Evolutionary conservation across 2,797 vertebrate genomes (phyloP), one percentile per base, ranked within the genome.

Genomic region (Ptychadena robeensis): DNA sequence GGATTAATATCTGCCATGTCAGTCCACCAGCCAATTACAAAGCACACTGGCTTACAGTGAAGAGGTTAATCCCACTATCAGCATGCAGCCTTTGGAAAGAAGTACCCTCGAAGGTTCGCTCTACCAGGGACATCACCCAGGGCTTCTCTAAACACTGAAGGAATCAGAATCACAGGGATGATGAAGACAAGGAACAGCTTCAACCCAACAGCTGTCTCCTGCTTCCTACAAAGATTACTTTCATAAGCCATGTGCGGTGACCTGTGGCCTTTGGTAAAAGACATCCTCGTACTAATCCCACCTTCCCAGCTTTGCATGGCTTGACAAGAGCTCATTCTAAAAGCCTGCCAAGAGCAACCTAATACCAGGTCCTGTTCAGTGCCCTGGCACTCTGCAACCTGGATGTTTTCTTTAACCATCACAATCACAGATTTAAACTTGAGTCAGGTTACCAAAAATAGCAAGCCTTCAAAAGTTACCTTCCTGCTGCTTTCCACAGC

Each of bases 201-300:
- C 67, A 35, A 25, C 35, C 31, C 35, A 77, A 78, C 81, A 83
- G 81, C 81, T 83, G 81, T 83, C 81, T 78, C 74, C 35, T 12
- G 81, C 81, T 83, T 78, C 81, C 81, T 83, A 77, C 73, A 69
- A 71, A 71, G 81, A 82, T 82, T 77, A 82, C 81, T 77, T 77
- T 82, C 73, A 82, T 83, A 83, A 83, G 74, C 81, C 68, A n/a
- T 78, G 74, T 78, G 74, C 38, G 35, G 74, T 67, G 81, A 83
- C 74, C 81, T 72, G 9, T 73, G 68, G 61, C 81, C 81, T 72
- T 77, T 61, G 25, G 30, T 66, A 78, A 83, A 77, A 83, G 81
- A 78, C 68, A 63, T 78, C 81, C 67, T 78, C 27, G 57, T 65
- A 71, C 66, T 82, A 82, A 82, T 82, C 81, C 81, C 30, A 82